These are phyloP conservation scores for Polypedilum pembai DNA, from an alignment of 1,140 invertebrate species.

Conservation along the genomic window DNA sequence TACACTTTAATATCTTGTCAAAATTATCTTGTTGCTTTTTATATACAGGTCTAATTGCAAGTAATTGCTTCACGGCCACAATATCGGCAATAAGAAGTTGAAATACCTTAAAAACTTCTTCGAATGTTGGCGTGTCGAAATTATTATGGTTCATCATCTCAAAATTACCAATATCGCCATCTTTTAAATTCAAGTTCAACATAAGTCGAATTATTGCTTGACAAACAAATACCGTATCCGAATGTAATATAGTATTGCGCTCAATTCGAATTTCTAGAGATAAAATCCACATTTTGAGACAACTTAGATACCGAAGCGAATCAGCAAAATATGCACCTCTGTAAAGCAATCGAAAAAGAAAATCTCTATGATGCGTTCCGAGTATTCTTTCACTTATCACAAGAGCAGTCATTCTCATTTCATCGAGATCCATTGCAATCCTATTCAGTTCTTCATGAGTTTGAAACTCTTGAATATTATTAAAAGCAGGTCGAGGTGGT, in stretches of 20 bases:
- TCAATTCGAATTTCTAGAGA: constrained; percentile 68
- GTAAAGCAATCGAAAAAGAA: constrained; percentile 62
- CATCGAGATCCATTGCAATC: constrained; percentile 66
- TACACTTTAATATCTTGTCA: constrained; percentile 68
- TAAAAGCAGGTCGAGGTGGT: constrained; percentile 53
- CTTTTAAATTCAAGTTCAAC: constrained; percentile 66
- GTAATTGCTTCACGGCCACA: constrained; percentile 51
- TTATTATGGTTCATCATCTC: constrained; percentile 43
- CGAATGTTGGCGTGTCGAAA: constrained; percentile 53
- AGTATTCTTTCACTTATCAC: constrained; percentile 76
- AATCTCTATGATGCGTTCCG: constrained; percentile 73
- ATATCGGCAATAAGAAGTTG: constrained; percentile 38
- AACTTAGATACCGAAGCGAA: constrained; percentile 70
- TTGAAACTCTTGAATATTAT: constrained; percentile 61
- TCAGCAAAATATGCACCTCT: constrained; percentile 79
- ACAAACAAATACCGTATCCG: constrained; percentile 73
- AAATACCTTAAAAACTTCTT: constrained; percentile 66
- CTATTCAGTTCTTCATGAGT: constrained; percentile 61
- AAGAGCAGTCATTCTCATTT: constrained; percentile 72
- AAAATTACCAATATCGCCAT: constrained; percentile 43
- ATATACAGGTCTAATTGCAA: constrained; percentile 61
- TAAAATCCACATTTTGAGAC: constrained; percentile 77
- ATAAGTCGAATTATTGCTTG: constrained; percentile 70
- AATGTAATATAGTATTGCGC: constrained; percentile 62
- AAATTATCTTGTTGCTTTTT: constrained; percentile 74